These are phyloP conservation scores for Petrocephalus zakoni DNA, from an alignment of 2,113 vertebrate species.

Conservation along the genomic window DNA sequence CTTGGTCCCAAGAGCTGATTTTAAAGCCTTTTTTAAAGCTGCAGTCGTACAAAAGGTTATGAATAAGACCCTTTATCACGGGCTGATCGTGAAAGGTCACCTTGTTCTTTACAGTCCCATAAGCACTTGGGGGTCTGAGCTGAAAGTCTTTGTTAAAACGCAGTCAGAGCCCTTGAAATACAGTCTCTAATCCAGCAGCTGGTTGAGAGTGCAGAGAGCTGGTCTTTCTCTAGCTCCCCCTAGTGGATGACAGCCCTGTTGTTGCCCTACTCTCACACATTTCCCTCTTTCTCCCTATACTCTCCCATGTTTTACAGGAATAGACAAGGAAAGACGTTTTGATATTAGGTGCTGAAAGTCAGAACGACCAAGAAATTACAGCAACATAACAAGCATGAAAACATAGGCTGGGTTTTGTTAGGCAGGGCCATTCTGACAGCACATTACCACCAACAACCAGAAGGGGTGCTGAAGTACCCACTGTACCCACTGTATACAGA, in stretches of 20 bases:
- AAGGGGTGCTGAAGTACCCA: not conserved
- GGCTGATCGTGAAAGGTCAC: conserved; percentile 4
- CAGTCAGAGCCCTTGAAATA: not conserved
- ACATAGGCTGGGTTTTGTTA: not conserved
- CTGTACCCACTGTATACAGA: not conserved
- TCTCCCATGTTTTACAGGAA: not conserved
- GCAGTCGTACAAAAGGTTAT: not conserved
- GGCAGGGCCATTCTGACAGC: not conserved
- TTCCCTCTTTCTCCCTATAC: not conserved
- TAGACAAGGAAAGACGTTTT: not conserved
- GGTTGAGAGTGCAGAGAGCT: not conserved
- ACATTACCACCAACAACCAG: not conserved
- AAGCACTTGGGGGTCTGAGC: not conserved
- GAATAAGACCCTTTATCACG: not conserved
- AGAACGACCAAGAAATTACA: not conserved
- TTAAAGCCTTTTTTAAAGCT: not conserved
- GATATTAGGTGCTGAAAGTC: not conserved
- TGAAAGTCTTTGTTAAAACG: not conserved
- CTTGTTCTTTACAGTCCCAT: not conserved
- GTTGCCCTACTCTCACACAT: not conserved
- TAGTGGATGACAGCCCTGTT: not conserved
- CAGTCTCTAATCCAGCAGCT: not conserved
- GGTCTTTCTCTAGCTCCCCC: not conserved
- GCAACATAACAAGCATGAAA: not conserved
- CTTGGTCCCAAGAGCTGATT: not conserved